These are phyloP conservation scores for Hippocampus comes DNA, from an alignment of 2,113 vertebrate species.

Conservation along the genomic window DNA sequence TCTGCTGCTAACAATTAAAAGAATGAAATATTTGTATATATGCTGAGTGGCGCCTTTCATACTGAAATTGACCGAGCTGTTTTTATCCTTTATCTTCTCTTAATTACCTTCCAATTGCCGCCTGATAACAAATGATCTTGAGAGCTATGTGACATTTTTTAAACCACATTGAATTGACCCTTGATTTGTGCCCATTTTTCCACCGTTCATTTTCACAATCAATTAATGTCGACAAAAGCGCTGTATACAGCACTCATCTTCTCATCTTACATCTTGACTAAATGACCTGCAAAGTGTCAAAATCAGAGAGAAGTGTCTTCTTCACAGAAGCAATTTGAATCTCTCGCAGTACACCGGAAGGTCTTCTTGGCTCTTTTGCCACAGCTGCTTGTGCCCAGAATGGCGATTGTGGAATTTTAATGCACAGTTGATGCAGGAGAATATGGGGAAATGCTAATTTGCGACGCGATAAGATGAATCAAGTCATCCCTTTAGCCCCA, in stretches of 20 bases:
- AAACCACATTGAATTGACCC: background rate
- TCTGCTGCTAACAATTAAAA: conserved; percentile 18
- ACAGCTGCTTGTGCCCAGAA: conserved; percentile 67
- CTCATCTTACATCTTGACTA: background rate
- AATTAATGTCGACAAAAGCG: background rate
- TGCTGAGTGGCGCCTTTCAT: background rate
- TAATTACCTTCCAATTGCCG: conserved; percentile 52
- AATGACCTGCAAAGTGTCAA: conserved; percentile 40
- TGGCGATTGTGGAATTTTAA: conserved; percentile 72
- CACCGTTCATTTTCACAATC: background rate
- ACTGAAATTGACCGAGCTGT: conserved; percentile 65
- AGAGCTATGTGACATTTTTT: background rate
- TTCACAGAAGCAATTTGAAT: conserved; percentile 64
- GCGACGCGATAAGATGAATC: conserved; percentile 77
- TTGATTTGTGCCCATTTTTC: background rate
- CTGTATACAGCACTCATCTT: background rate
- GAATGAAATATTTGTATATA: background rate
- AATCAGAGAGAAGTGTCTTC: conserved; percentile 68
- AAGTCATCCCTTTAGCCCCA: conserved; percentile 79
- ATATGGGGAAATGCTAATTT: conserved; percentile 79
- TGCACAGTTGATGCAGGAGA: conserved; percentile 72
- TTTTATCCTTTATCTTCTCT: conserved; percentile 53
- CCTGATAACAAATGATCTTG: conserved; percentile 49
- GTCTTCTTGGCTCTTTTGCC: conserved; percentile 62
- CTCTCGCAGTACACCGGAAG: conserved; percentile 50